phyloP scores from a whole-genome alignment of 2,888 invertebrate species.

The Rhamnusium bicolor region DNA sequence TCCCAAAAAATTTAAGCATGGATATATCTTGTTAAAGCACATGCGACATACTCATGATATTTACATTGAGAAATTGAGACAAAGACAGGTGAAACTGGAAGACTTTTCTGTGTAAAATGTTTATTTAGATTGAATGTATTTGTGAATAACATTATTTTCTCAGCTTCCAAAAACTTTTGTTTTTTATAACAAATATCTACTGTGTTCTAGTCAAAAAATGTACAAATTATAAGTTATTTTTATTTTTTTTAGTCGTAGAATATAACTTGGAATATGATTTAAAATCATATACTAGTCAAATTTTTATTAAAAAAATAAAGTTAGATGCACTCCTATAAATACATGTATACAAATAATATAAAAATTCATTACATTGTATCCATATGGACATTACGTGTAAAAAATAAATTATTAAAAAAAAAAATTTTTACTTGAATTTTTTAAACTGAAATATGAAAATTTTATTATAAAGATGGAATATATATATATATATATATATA shows the following conservation, averaged over 20 bases:
- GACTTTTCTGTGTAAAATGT: background rate
- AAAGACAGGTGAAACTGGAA: constrained; percentile 32
- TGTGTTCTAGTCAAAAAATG: constrained; percentile 20
- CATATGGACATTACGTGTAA: no score
- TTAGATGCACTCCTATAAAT: no score
- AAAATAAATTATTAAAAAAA: no score
- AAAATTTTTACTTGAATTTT: no score
- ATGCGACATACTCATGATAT: constrained; percentile 58
- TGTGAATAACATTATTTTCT: background rate
- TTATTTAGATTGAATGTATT: background rate
- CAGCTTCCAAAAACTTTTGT: background rate
- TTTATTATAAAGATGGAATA: no score
- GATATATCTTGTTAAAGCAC: constrained; percentile 56
- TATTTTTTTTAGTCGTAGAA: background rate
- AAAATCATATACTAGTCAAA: no score
- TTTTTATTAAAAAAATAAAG: no score
- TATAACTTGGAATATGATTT: no score
- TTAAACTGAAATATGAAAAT: no score
- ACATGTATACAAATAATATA: no score
- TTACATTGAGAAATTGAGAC: constrained; percentile 55
- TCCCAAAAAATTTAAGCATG: constrained; percentile 55
- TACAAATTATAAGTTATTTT: background rate
- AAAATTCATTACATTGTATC: no score
- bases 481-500: no score
- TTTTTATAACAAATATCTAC: background rate